Evolutionary conservation across 2,797 vertebrate genomes (phyloP).

Genomic region (Chromis chromis): DNA sequence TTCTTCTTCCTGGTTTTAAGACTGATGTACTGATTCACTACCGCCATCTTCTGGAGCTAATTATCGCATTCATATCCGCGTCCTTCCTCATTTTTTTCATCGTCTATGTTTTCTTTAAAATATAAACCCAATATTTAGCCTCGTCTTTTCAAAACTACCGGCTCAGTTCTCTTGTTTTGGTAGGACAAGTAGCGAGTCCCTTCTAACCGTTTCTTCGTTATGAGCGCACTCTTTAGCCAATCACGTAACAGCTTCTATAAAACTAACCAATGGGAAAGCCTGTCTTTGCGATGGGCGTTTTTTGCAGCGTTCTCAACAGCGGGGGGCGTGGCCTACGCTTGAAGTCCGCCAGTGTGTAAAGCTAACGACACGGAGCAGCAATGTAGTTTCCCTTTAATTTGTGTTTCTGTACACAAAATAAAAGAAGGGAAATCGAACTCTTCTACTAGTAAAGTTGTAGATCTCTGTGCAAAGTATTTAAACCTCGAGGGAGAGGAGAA

Average conservation of each 20-base stretch:
- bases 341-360: neutral
- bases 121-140: neutral
- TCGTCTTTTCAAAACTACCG: fast-evolving
- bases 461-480: too few species aligned
- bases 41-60: constrained; percentile 38
- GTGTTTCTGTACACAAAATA: constrained; percentile 17
- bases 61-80: too few species aligned
- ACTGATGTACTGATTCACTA: neutral
- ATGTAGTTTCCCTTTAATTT: constrained; percentile 10
- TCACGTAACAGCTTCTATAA: neutral
- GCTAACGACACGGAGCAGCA: fast-evolving
- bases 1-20: neutral
- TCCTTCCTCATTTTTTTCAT: neutral
- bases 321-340: constrained; percentile 14
- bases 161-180: too few species aligned
- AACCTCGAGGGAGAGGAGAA: too few species aligned
- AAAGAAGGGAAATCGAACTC: neutral
- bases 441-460: too few species aligned
- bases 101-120: neutral
- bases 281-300: constrained; percentile 1
- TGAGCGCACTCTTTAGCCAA: constrained; percentile 23
- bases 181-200: too few species aligned
- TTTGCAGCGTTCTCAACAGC: constrained; percentile 18
- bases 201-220: too few species aligned
- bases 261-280: constrained; percentile 34